A percentile compares a stretch with the other conserved stretches of the same genome.
Evolutionary conservation across 2,888 invertebrate genomes (phyloP).

Genomic region (Athetis lepigone): DNA sequence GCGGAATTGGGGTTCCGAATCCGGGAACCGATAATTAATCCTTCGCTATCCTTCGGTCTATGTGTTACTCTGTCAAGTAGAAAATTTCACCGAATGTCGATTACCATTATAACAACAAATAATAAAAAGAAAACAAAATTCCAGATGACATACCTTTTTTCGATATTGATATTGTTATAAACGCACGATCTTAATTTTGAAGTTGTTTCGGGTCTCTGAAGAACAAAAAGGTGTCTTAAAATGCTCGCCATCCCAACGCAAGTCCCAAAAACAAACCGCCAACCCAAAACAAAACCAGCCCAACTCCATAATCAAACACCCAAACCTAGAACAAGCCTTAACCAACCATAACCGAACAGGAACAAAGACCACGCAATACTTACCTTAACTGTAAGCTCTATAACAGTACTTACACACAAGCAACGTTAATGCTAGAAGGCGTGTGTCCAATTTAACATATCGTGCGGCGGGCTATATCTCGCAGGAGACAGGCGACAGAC

Average conservation of each 20-base stretch:
- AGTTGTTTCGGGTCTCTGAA: no score
- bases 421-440: constrained; percentile 79
- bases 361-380: constrained; percentile 45
- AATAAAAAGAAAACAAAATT: no score
- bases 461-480: constrained; percentile 73
- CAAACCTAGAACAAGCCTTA: constrained; percentile 16
- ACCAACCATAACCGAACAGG: constrained; percentile 38
- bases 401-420: constrained; percentile 81
- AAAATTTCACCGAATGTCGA: no score
- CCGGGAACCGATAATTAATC: no score
- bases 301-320: constrained; percentile 13
- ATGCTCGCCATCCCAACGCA: not conserved
- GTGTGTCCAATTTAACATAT: constrained; percentile 85
- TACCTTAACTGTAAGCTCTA: constrained; percentile 63
- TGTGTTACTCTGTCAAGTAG: no score
- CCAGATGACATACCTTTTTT: no score
- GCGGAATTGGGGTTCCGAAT: no score
- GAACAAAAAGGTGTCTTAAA: no score
- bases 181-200: no score
- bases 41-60: no score
- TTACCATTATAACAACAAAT: no score
- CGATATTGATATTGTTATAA: no score
- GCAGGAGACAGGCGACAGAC: constrained; percentile 72
- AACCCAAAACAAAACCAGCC: not conserved
- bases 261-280: not conserved